Base-by-base conservation (phyloP, 2,113 vertebrate species). In the Calypte anna region DNA sequence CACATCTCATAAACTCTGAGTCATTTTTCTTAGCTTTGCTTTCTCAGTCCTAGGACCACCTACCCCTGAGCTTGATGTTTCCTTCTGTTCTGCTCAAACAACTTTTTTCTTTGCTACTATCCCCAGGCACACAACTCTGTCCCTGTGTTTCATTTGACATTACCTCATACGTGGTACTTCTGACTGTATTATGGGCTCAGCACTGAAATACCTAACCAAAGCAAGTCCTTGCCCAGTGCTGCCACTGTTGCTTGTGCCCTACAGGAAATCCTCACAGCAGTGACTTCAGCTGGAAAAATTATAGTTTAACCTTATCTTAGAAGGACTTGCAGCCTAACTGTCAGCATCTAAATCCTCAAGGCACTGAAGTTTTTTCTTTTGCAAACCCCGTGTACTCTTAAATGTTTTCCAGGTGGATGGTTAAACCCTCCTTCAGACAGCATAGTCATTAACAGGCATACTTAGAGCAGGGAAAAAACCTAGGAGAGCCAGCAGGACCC, bases 321-420 rank as follows among this genome's bases (percentile, higher is more conserved):
- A 40, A 83, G 44, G 27, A 55, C 14, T n/a, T 23, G 28, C 51
- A 79, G 9, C 62, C 38, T 74, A 28, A 54, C 76, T 46, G 14
- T 40, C 64, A 62, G 21, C 36, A 25, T 24, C 31, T 31, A 48
- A 81, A 70, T 15, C 14, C 20, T 46, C 40, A 51, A 72, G 30
- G 10, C 30, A 66, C 11, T 30, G 27, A 64, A 27, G 20, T 6
- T 64, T 44, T 63, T 64, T 25, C 58, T 66, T 76, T 84, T 66
- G 25, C 20, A 66, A 72, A 51, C 15, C 16, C 4, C 10, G 20
- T 0, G 0, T 23, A 13, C 9, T 38, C 20, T 19, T 14, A 50
- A 51, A 73, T 6, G 27, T 53, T 53, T 79, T 78, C 61, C 44
- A 54, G 22, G 9, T 7, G 9, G 27, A 17, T 76, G 40, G 38